A percentile compares a stretch with the other conserved stretches of the same genome.
These are phyloP conservation scores for Hydrotaea diabolus DNA, from an alignment of 2,888 invertebrate species.

Conservation along the genomic window DNA sequence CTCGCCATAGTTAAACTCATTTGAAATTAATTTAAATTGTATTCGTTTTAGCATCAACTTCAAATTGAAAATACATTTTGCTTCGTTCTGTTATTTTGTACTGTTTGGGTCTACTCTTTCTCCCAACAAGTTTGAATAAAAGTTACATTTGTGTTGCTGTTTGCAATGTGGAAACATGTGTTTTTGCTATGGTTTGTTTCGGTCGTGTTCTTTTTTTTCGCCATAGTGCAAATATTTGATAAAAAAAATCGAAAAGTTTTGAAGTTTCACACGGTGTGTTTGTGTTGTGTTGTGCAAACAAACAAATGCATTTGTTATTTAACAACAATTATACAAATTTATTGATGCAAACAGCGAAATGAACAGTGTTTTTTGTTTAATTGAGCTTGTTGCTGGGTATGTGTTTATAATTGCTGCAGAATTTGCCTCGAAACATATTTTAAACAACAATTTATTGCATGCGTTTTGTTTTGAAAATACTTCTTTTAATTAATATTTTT, in stretches of 20 bases:
- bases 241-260: slow-evolving; percentile 7
- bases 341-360: background rate
- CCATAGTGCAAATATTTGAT: background rate
- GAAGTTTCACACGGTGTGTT: background rate
- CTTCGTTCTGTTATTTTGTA: background rate
- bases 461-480: no score
- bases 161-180: background rate
- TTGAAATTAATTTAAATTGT: background rate
- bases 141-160: background rate
- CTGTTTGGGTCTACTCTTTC: background rate
- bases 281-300: background rate
- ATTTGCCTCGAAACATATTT: no score
- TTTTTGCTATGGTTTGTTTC: background rate
- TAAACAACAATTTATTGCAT: no score
- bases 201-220: background rate
- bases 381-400: no score
- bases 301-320: background rate
- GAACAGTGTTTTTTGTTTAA: background rate
- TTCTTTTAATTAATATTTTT: no score
- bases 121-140: background rate
- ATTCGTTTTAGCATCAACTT: background rate
- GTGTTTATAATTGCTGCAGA: no score
- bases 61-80: background rate
- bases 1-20: background rate
- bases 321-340: background rate